Evolutionary conservation across 2,888 invertebrate species (phyloP).

Genomic region (Drosophila lutescens): DNA sequence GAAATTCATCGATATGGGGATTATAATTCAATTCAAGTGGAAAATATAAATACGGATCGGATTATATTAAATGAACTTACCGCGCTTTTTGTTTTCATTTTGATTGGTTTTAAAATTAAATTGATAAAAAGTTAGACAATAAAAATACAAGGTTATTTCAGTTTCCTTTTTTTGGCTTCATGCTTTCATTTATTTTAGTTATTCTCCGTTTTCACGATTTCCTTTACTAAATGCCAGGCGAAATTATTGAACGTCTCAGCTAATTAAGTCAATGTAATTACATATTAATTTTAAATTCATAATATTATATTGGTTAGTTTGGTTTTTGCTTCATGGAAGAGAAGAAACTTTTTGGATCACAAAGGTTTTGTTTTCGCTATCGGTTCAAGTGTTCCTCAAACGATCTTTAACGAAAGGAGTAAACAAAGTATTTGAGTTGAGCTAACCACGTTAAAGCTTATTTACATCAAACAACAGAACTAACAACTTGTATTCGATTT

Average conservation of each 20-base stretch:
- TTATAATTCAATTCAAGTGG: not conserved
- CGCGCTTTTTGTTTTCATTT: not conserved
- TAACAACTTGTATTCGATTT: slow-evolving; percentile 59
- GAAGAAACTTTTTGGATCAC: slow-evolving; percentile 75
- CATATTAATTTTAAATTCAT: slow-evolving; percentile 64
- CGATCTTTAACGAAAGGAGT: slow-evolving; percentile 50
- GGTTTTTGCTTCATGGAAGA: slow-evolving; percentile 70
- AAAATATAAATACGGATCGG: not conserved
- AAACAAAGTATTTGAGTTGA: slow-evolving; percentile 46
- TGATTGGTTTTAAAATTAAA: too few species aligned
- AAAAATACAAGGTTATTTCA: not conserved
- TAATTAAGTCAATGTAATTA: slow-evolving; percentile 73
- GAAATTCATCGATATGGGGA: slow-evolving; percentile 19
- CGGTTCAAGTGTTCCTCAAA: slow-evolving; percentile 46
- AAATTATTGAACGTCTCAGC: slow-evolving; percentile 75
- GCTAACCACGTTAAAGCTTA: slow-evolving; percentile 64
- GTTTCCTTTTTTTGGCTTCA: slow-evolving; percentile 43
- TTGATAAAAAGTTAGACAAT: not conserved
- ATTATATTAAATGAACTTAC: not conserved
- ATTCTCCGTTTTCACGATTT: slow-evolving; percentile 35
- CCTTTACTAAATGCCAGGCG: slow-evolving; percentile 65
- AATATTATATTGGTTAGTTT: slow-evolving; percentile 36
- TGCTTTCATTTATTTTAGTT: slow-evolving; percentile 63
- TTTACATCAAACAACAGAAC: slow-evolving; percentile 69
- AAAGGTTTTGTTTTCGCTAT: slow-evolving; percentile 59